Base-by-base conservation (phyloP, 2,113 vertebrate genomes). In the Xyliphius kryptos region DNA sequence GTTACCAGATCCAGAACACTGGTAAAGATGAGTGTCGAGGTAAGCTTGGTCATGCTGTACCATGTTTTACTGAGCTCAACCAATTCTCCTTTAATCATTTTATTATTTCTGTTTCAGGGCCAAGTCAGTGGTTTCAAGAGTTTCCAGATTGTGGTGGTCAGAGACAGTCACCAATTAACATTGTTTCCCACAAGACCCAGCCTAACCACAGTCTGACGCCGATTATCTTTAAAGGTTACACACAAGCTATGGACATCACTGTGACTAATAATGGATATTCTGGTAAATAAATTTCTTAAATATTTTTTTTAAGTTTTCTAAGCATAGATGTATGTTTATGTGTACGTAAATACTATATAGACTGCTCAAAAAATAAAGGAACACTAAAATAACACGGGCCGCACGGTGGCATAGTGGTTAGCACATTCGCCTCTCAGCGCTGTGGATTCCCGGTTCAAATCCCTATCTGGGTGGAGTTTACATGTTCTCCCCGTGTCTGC, bases 81-180 rank as follows among this genome's bases (percentile, higher is more conserved):
- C 49, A 32, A n/a, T 44, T 52, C 32, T 43, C 44, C 21, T 20
- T 55, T 47, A 2, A 46, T 10, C 9, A 19, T 41, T 19, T 38
- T 72, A 41, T 5, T 12, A n/a, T 22, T 55, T 51, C 11, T 59
- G 16, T 7, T 58, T 26, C 10, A 97, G 94, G 56, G 7, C 92
- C 93, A 0, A 37, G 3, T 0, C 1, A 14, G 0, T 97, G 94
- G 94, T 1, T 63, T 0, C 2, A 0, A 3, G 0, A 21, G 2
- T 63, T 74, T 6, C 0, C 0, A 0, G 43, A 2, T 0, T 93
- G 91, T 76, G 79, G 72, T 1, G 80, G 77, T 9, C n/a, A 14
- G 1, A 77, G 9, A 0, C 94, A 97, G 68, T 96, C 93, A 1
- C 94, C 94, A 0, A 84, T 95, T 72, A 86, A 95, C 76, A 93